Evolutionary conservation across 1,140 invertebrate genomes (phyloP).

Genomic region (Apis dorsata): DNA sequence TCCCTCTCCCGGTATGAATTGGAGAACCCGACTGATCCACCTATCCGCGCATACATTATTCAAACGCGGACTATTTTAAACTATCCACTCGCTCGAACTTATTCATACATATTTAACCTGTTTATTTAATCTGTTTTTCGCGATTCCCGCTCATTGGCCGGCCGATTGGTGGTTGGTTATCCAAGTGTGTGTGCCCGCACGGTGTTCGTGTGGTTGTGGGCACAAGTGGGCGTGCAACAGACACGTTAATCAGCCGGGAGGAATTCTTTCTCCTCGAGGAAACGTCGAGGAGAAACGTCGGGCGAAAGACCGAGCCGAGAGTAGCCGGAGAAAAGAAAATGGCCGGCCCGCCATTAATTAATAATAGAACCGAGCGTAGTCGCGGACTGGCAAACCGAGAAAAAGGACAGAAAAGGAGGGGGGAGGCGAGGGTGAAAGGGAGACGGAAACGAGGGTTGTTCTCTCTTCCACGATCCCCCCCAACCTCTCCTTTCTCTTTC

Average conservation of each 20-base stretch:
- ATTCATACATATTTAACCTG: slow-evolving; percentile 30
- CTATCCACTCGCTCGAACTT: not conserved
- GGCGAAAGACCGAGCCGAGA: slow-evolving; percentile 33
- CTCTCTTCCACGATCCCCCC: slow-evolving; percentile 59
- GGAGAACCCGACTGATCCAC: slow-evolving; percentile 26
- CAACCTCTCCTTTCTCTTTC: slow-evolving; percentile 59
- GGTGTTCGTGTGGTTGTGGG: not conserved
- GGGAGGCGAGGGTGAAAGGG: slow-evolving; percentile 2
- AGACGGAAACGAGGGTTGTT: slow-evolving; percentile 58
- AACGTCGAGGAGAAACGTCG: not conserved
- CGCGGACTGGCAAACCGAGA: slow-evolving; percentile 48
- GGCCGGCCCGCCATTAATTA: slow-evolving; percentile 71
- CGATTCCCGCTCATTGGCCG: slow-evolving; percentile 47
- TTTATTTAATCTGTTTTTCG: slow-evolving; percentile 3
- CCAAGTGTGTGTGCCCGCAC: slow-evolving; percentile 6
- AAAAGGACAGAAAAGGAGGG: slow-evolving; percentile 20
- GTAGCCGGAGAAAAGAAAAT: slow-evolving; percentile 58
- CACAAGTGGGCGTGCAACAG: slow-evolving; percentile 47
- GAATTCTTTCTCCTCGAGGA: slow-evolving; percentile 36
- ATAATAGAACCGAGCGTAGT: slow-evolving; percentile 65
- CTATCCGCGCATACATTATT: slow-evolving; percentile 22
- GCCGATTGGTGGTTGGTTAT: not conserved
- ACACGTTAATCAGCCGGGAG: slow-evolving; percentile 64
- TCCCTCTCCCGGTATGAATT: slow-evolving; percentile 15
- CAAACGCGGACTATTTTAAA: slow-evolving; percentile 7